phyloP scores from a whole-genome alignment of 2,888 invertebrate genomes.

The Criorhina ranunculi region DNA sequence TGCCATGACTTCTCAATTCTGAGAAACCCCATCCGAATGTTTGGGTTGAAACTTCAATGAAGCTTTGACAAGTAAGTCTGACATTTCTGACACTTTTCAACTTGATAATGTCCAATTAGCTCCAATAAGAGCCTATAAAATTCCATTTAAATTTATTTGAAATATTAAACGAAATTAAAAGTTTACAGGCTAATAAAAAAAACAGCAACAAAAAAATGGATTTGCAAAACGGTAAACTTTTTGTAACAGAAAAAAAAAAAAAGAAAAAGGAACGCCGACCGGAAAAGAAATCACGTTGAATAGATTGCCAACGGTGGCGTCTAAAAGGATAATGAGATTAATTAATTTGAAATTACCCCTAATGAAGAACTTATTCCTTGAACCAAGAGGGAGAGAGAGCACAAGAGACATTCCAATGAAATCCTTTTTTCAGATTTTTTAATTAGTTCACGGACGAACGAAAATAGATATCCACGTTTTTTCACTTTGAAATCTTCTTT shows the following conservation, averaged over 20 bases:
- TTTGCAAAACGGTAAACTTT: constrained; percentile 12
- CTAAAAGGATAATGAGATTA: constrained; percentile 64
- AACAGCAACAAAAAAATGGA: not conserved
- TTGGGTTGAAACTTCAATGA: not conserved
- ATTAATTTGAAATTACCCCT: constrained; percentile 64
- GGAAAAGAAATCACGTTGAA: constrained; percentile 45
- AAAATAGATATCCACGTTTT: constrained; percentile 31
- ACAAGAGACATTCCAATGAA: constrained; percentile 46
- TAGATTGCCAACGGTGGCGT: constrained; percentile 36
- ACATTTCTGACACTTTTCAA: constrained; percentile 1
- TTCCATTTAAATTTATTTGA: not conserved
- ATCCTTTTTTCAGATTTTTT: constrained; percentile 45
- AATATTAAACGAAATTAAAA: constrained; percentile 10
- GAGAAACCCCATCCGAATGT: constrained; percentile 1
- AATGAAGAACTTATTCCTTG: constrained; percentile 53
- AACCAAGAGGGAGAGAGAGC: not conserved
- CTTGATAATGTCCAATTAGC: constrained; percentile 5
- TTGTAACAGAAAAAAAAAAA: not conserved
- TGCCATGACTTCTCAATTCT: not conserved
- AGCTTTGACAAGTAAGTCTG: not conserved
- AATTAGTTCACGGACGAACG: constrained; percentile 44
- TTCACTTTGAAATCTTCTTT: constrained; percentile 11
- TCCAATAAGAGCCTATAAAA: not conserved
- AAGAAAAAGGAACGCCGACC: constrained; percentile 12
- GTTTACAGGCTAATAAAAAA: not conserved